Conservation (phyloP, 2,797 vertebrate species). For the Gymnoscopelus braueri region DNA sequence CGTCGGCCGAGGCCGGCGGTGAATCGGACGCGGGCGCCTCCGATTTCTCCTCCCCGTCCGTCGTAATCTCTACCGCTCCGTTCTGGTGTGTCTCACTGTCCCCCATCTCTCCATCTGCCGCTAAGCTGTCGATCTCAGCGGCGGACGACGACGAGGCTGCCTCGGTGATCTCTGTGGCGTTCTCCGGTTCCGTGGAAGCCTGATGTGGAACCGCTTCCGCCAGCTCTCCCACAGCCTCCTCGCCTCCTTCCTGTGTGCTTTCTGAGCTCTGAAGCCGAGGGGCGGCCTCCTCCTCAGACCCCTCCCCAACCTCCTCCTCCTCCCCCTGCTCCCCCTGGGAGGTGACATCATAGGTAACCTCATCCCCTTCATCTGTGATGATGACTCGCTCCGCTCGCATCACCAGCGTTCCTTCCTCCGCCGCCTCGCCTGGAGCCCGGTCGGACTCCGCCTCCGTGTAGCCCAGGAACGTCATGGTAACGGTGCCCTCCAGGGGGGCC, state of each 20-base stretch:
- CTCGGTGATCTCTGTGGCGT: slow-evolving; percentile 23
- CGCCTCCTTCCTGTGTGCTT: not conserved
- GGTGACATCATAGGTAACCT: slow-evolving; percentile 43
- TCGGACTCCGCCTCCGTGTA: slow-evolving; percentile 44
- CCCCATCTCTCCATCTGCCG: slow-evolving; percentile 12
- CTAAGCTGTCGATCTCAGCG: slow-evolving; percentile 5
- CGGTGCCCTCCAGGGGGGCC: slow-evolving; percentile 10
- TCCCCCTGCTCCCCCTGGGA: slow-evolving; percentile 50
- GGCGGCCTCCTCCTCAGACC: slow-evolving; percentile 28
- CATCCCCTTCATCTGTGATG: slow-evolving; percentile 76
- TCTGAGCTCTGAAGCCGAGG: slow-evolving; percentile 16
- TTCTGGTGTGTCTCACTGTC: not conserved
- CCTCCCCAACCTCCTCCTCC: slow-evolving; percentile 28
- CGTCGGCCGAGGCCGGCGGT: slow-evolving; percentile 22
- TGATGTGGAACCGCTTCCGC: slow-evolving; percentile 8
- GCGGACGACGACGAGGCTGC: not conserved
- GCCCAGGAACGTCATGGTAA: slow-evolving; percentile 39
- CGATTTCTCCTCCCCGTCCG: slow-evolving; percentile 10
- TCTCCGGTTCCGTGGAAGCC: not conserved
- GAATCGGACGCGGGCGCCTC: slow-evolving; percentile 19
- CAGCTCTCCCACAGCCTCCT: not conserved
- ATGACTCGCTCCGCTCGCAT: slow-evolving; percentile 79
- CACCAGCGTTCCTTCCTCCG: slow-evolving; percentile 64
- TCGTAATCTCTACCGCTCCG: not conserved
- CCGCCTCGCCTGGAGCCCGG: slow-evolving; percentile 35